Percentiles rank a stretch among this genome's conserved stretches.
phyloP scores from a whole-genome alignment of 53 echinoderm and acorn worm genomes.

The Patiria pectinifera region DNA sequence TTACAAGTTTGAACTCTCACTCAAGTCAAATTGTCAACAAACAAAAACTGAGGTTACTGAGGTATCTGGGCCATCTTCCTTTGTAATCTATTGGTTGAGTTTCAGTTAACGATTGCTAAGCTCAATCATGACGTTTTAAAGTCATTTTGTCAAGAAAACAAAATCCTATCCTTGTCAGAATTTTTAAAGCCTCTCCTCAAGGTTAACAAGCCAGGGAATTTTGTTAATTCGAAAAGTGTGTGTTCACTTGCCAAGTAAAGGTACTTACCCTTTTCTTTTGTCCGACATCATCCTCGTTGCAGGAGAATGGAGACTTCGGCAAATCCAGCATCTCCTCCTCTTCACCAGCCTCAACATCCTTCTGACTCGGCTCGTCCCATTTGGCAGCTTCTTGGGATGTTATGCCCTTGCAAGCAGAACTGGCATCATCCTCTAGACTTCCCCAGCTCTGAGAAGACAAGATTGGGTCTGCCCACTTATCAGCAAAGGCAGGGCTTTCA shows the following conservation, averaged over 20 bases:
- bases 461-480: constrained; percentile 3
- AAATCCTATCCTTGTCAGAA: too few species aligned
- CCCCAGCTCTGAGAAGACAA: background rate
- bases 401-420: background rate
- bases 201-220: too few species aligned
- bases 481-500: background rate
- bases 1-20: too few species aligned
- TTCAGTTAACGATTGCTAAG: too few species aligned
- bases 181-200: background rate
- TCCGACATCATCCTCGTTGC: background rate
- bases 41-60: too few species aligned
- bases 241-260: too few species aligned
- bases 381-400: background rate
- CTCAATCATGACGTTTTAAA: too few species aligned
- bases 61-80: too few species aligned
- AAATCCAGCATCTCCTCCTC: background rate
- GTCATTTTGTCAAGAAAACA: too few species aligned
- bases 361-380: background rate
- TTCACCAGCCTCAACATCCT: background rate
- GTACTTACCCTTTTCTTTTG: background rate
- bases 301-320: background rate
- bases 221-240: too few species aligned
- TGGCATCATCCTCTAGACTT: background rate
- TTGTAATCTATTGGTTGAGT: too few species aligned
- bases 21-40: too few species aligned